These are phyloP conservation scores for Pantherophis guttatus DNA, from an alignment of 2,113 vertebrate genomes.

Conservation along the genomic window DNA sequence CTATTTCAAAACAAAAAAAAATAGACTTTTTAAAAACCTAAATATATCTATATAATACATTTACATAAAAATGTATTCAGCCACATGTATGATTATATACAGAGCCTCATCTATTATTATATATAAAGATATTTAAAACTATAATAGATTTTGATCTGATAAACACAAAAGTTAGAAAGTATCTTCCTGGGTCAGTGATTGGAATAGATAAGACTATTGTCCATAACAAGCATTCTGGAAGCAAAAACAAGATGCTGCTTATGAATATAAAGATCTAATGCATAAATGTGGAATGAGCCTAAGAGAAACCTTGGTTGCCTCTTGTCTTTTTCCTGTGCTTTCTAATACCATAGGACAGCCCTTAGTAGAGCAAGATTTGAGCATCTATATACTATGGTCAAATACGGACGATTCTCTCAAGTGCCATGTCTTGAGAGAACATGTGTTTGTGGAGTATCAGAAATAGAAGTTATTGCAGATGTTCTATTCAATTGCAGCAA, in stretches of 20 bases:
- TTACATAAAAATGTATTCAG: not conserved
- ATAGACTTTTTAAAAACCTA: not conserved
- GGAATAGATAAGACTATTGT: not conserved
- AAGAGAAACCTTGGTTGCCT: not conserved
- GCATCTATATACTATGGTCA: not conserved
- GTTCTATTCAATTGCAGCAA: not conserved
- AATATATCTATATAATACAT: not conserved
- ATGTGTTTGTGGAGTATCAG: not conserved
- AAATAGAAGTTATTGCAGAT: not conserved
- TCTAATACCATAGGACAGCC: not conserved
- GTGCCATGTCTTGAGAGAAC: not conserved
- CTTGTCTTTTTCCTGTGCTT: not conserved
- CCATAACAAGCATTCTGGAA: not conserved
- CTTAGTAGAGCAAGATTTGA: not conserved
- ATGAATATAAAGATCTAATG: not conserved
- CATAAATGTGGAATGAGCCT: not conserved
- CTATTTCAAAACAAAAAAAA: slow-evolving; percentile 64
- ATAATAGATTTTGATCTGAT: not conserved
- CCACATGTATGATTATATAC: no score
- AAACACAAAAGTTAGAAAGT: not conserved
- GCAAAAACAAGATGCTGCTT: not conserved
- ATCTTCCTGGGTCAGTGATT: not conserved
- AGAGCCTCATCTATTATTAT: not conserved
- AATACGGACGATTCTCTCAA: not conserved
- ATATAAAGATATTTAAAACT: not conserved